These are phyloP conservation scores for Coilia nasus DNA, from an alignment of 2,797 vertebrate species.

Conservation along the genomic window DNA sequence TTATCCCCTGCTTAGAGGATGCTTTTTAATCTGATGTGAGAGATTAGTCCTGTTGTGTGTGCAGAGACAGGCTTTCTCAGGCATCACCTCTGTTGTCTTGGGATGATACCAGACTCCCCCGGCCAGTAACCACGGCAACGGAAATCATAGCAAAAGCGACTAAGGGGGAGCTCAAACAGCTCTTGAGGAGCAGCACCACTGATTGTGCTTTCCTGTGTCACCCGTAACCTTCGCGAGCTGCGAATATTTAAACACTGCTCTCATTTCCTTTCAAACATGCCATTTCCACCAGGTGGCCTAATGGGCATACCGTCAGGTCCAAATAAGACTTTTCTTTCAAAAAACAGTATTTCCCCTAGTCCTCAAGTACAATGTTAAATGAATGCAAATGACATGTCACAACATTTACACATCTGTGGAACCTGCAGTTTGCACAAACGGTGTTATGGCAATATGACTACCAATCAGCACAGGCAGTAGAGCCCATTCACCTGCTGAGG, in stretches of 20 bases:
- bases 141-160: not conserved
- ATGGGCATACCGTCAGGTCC: not conserved
- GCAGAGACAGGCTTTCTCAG: not conserved
- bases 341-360: not conserved
- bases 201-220: not conserved
- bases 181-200: not conserved
- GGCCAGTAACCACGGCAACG: not conserved
- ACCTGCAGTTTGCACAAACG: not conserved
- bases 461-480: not conserved
- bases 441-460: not conserved
- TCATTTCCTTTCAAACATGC: not conserved
- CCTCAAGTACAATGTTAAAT: not conserved
- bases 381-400: not conserved
- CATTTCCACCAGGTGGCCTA: not conserved
- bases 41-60: not conserved
- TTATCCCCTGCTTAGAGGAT: not conserved
- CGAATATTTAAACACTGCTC: not conserved
- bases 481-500: slow-evolving; percentile 23
- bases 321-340: not conserved
- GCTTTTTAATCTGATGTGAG: not conserved
- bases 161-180: not conserved
- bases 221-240: not conserved
- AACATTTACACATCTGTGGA: not conserved
- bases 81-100: not conserved
- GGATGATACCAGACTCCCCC: not conserved